Conservation (phyloP, 1,140 invertebrate species). For the Drosophila murphyi region DNA sequence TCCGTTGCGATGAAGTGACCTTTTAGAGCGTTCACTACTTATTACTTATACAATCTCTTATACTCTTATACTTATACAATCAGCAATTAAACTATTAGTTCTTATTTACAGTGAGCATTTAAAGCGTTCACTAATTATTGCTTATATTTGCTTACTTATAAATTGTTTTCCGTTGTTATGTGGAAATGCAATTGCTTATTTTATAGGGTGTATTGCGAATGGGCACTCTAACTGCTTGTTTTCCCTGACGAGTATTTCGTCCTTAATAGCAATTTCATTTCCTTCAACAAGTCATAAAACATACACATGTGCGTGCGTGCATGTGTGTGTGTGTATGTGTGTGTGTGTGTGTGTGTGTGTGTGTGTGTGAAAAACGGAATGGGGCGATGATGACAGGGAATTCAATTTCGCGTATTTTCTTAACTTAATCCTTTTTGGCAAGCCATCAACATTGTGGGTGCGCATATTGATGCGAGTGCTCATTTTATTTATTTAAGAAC, state of each 20-base stretch:
- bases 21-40: background rate
- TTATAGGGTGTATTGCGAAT: constrained; percentile 20
- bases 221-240: background rate
- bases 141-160: no score
- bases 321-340: background rate
- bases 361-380: background rate
- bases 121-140: no score
- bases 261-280: constrained; percentile 48
- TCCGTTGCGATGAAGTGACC: background rate
- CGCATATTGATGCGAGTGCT: constrained; percentile 4
- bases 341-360: background rate
- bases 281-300: constrained; percentile 45
- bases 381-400: constrained; percentile 28
- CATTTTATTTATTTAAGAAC: constrained; percentile 13
- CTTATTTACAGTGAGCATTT: no score
- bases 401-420: constrained; percentile 59
- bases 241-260: constrained; percentile 4
- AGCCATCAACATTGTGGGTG: constrained; percentile 21
- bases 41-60: background rate
- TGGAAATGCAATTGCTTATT: background rate
- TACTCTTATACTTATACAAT: no score
- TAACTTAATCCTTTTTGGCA: constrained; percentile 57
- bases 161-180: no score
- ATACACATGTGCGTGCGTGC: background rate
- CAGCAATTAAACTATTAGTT: no score